Percentiles rank a stretch among this genome's conserved stretches.
These are phyloP conservation scores for Dastarcus helophoroides DNA, from an alignment of 2,888 invertebrate genomes.

Conservation along the genomic window DNA sequence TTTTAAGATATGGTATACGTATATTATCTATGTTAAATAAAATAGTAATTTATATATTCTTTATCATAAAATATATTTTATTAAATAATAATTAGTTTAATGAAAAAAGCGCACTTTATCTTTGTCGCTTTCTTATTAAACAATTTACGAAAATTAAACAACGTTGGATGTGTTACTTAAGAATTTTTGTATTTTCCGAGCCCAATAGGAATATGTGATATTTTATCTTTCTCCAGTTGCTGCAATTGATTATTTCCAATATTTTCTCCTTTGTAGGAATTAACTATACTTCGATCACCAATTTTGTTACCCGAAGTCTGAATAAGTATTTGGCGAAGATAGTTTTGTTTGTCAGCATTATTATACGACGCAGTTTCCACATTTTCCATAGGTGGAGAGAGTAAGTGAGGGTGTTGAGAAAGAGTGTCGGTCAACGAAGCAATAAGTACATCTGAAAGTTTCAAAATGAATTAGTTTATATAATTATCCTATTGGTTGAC, in stretches of 20 bases:
- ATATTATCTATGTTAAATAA: no score
- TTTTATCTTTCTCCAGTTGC: slow-evolving; percentile 33
- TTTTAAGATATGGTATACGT: no score
- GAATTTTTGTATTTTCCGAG: slow-evolving; percentile 23
- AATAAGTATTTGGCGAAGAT: slow-evolving; percentile 44
- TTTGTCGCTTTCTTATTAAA: no score
- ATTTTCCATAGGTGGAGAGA: slow-evolving; percentile 26
- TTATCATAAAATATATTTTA: no score
- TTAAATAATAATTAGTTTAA: no score
- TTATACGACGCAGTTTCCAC: slow-evolving; percentile 17
- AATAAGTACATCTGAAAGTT: slow-evolving; percentile 57
- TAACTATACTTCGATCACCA: slow-evolving; percentile 37
- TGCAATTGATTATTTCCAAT: slow-evolving; percentile 25
- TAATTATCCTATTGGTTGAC: slow-evolving; percentile 13
- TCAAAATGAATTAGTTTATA: slow-evolving; percentile 1
- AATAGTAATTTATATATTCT: no score
- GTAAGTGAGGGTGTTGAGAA: slow-evolving; percentile 58
- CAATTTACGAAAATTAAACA: background rate
- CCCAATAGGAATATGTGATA: slow-evolving; percentile 18
- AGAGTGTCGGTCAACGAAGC: slow-evolving; percentile 63
- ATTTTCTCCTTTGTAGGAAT: slow-evolving; percentile 42
- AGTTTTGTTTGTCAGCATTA: slow-evolving; percentile 23
- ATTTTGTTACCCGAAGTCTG: slow-evolving; percentile 39
- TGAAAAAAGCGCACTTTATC: no score
- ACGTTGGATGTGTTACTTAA: slow-evolving; percentile 10